Evolutionary conservation across 2,113 vertebrate species (phyloP).

Genomic region (Genyomyrus donnyi): DNA sequence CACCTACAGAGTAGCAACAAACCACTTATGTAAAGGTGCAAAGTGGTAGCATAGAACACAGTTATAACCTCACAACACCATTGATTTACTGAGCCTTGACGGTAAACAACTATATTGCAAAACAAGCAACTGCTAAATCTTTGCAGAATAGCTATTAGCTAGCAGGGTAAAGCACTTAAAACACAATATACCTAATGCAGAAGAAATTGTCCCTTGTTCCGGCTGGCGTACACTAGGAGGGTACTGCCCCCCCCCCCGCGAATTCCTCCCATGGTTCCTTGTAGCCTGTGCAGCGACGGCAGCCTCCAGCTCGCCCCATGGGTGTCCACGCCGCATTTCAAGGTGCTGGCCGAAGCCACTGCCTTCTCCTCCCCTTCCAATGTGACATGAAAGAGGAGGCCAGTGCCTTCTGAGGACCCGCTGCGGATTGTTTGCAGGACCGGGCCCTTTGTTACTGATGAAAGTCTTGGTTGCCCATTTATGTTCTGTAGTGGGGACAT

Average conservation of each 20-base stretch:
- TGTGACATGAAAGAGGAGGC: conserved; percentile 17
- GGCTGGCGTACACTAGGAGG: not conserved
- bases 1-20: not conserved
- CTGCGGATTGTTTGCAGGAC: conserved; percentile 5
- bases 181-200: not conserved
- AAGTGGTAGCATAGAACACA: not conserved
- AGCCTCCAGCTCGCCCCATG: not conserved
- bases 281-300: not conserved
- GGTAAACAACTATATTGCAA: not conserved
- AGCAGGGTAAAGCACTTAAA: not conserved
- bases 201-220: not conserved
- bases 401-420: not conserved
- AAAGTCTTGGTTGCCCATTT: conserved; percentile 13
- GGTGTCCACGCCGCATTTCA: not conserved
- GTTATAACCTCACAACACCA: not conserved
- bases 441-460: not conserved
- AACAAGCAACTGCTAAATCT: not conserved
- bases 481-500: conserved; percentile 24
- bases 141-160: not conserved
- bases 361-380: conserved; percentile 14
- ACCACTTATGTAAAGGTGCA: not conserved
- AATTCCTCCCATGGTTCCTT: not conserved
- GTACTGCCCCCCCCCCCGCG: not conserved
- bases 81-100: not conserved
- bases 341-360: not conserved